Evolutionary conservation across 1,140 invertebrate genomes (phyloP).

Genomic region (Drosophila subobscura): DNA sequence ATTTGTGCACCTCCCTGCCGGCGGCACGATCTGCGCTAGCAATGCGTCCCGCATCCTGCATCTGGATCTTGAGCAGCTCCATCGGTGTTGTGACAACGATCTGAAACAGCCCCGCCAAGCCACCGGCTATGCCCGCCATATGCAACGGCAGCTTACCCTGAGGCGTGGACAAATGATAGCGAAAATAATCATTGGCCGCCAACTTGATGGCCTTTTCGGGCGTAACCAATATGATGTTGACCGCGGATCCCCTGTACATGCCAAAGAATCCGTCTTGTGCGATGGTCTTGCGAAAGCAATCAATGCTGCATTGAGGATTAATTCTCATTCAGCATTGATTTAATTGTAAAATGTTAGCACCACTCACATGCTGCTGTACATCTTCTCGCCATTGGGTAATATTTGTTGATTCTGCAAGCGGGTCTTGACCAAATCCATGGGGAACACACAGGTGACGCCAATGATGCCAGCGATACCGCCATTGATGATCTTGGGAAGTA

Average conservation of each 20-base stretch:
- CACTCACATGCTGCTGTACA: slow-evolving; percentile 97
- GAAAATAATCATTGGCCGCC: slow-evolving; percentile 99
- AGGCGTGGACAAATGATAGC: slow-evolving; percentile 88
- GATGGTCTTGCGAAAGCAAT: slow-evolving; percentile 97
- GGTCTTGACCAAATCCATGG: slow-evolving; percentile 98
- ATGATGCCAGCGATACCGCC: slow-evolving; percentile 99
- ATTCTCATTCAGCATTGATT: too few relatives aligned
- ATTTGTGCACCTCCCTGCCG: slow-evolving; percentile 87
- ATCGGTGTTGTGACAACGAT: slow-evolving; percentile 99
- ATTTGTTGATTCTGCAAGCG: slow-evolving; percentile 96
- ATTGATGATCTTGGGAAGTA: slow-evolving; percentile 97
- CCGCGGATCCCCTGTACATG: slow-evolving; percentile 98
- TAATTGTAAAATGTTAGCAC: too few relatives aligned
- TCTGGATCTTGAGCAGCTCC: slow-evolving; percentile 99
- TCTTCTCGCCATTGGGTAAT: slow-evolving; percentile 93
- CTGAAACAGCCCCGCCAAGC: slow-evolving; percentile 97
- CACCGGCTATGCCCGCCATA: slow-evolving; percentile 96
- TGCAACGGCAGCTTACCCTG: slow-evolving; percentile 88
- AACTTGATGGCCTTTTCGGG: slow-evolving; percentile 99
- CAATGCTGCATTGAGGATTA: slow-evolving; percentile 87
- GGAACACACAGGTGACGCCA: slow-evolving; percentile 98
- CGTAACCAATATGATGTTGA: slow-evolving; percentile 98
- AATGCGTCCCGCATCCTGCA: slow-evolving; percentile 97
- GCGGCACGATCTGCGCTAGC: slow-evolving; percentile 87
- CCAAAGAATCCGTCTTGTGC: slow-evolving; percentile 96